These are phyloP conservation scores for Xestia rhomboidea DNA, from an alignment of 2,888 invertebrate genomes.

Conservation along the genomic window DNA sequence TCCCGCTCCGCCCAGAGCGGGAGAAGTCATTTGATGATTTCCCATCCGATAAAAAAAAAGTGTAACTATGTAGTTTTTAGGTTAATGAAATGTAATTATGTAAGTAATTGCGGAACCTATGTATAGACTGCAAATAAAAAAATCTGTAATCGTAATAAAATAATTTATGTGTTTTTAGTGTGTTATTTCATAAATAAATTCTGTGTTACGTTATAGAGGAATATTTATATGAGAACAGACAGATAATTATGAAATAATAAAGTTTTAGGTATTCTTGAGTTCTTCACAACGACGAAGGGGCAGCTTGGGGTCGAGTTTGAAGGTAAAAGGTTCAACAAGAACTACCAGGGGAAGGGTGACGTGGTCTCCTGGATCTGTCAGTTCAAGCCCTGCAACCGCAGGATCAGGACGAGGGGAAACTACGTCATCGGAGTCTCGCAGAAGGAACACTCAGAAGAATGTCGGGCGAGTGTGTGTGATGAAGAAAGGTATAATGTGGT, in stretches of 20 bases:
- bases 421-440: constrained; percentile 42
- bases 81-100: not conserved
- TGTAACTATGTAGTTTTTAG: not conserved
- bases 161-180: no score
- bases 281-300: constrained; percentile 62
- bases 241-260: not conserved
- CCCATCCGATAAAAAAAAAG: no score
- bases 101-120: not conserved
- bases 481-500: not conserved
- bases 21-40: no score
- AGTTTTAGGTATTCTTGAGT: constrained; percentile 57
- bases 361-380: constrained; percentile 65
- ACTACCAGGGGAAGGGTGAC: constrained; percentile 60
- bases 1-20: no score
- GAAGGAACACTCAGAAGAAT: constrained; percentile 33
- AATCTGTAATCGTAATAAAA: no score
- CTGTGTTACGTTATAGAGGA: no score
- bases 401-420: constrained; percentile 62
- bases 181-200: no score
- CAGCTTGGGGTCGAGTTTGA: constrained; percentile 60
- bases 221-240: no score
- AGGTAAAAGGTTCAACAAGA: constrained; percentile 67
- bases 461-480: constrained; percentile 11
- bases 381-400: constrained; percentile 54
- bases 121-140: no score